A percentile compares a stretch with the other conserved stretches of the same genome.
Evolutionary conservation across 2,113 vertebrate genomes (phyloP).

Genomic region (Podarcis cretensis): DNA sequence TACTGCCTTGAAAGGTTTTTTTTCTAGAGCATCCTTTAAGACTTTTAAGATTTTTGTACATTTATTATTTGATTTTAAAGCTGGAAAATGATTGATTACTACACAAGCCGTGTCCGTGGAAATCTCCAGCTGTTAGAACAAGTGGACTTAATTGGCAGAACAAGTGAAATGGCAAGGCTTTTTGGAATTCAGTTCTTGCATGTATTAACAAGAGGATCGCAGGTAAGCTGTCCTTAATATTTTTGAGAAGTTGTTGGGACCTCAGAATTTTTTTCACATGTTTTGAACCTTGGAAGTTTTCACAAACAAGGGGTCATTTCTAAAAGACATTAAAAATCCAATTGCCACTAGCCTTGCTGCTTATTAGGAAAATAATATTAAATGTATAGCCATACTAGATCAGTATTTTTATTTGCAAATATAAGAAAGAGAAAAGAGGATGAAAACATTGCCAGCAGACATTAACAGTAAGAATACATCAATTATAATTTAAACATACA

Average conservation of each 20-base stretch:
- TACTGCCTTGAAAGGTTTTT: background rate
- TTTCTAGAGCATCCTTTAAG: no score
- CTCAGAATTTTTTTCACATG: background rate
- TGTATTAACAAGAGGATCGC: conserved; percentile 94
- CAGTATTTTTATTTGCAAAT: background rate
- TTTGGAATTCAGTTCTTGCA: conserved; percentile 99
- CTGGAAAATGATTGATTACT: conserved; percentile 97
- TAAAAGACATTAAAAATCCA: background rate
- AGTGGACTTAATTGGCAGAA: conserved; percentile 92
- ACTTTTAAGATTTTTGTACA: background rate
- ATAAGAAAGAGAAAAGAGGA: no score
- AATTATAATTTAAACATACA: no score
- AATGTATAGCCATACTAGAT: background rate
- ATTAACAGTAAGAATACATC: no score
- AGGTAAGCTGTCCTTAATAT: conserved; percentile 73
- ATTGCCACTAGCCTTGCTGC: background rate
- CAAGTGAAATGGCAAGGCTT: conserved; percentile 94
- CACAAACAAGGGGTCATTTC: background rate
- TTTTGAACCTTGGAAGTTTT: background rate
- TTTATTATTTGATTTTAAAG: conserved; percentile 73
- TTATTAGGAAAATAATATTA: background rate
- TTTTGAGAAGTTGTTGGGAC: conserved; percentile 21
- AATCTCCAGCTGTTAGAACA: conserved; percentile 91
- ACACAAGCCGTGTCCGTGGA: conserved; percentile 86
- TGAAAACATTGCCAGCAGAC: no score